Evolutionary conservation across 1,140 invertebrate genomes (phyloP).

Genomic region (Hycleus cichorii): DNA sequence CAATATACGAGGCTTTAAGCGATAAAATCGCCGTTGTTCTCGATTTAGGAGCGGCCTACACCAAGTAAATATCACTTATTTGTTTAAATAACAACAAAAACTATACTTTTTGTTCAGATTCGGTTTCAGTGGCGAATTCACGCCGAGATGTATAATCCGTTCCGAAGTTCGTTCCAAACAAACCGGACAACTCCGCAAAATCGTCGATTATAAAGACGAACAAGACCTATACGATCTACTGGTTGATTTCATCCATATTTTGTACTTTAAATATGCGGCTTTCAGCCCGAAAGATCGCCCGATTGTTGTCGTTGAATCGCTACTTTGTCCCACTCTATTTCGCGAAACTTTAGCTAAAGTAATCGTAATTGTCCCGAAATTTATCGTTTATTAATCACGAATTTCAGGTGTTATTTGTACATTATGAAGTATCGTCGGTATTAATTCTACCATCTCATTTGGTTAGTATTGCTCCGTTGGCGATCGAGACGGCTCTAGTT

Average conservation of each 20-base stretch:
- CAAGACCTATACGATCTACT: slow-evolving; percentile 78
- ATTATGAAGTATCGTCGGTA: slow-evolving; percentile 74
- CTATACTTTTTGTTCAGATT: slow-evolving; percentile 54
- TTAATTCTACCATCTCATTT: slow-evolving; percentile 60
- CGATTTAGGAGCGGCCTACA: slow-evolving; percentile 87
- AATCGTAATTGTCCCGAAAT: neutral
- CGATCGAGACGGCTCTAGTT: slow-evolving; percentile 69
- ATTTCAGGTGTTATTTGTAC: slow-evolving; percentile 68
- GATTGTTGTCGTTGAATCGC: slow-evolving; percentile 84
- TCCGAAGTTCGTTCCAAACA: slow-evolving; percentile 65
- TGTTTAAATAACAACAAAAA: slow-evolving; percentile 12
- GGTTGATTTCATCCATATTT: slow-evolving; percentile 78
- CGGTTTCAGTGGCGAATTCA: slow-evolving; percentile 83
- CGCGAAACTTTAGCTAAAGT: slow-evolving; percentile 76
- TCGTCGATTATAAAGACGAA: slow-evolving; percentile 64
- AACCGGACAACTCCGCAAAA: slow-evolving; percentile 52
- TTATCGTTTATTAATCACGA: neutral
- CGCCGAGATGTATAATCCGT: slow-evolving; percentile 79
- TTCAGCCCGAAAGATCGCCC: slow-evolving; percentile 89
- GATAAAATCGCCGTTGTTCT: slow-evolving; percentile 83
- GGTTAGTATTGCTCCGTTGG: slow-evolving; percentile 69
- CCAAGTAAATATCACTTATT: slow-evolving; percentile 64
- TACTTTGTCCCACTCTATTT: slow-evolving; percentile 73
- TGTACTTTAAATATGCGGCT: slow-evolving; percentile 73
- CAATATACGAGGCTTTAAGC: slow-evolving; percentile 69